Base-by-base conservation (phyloP, 2,797 vertebrate genomes). In the Acipenser oxyrinchus region DNA sequence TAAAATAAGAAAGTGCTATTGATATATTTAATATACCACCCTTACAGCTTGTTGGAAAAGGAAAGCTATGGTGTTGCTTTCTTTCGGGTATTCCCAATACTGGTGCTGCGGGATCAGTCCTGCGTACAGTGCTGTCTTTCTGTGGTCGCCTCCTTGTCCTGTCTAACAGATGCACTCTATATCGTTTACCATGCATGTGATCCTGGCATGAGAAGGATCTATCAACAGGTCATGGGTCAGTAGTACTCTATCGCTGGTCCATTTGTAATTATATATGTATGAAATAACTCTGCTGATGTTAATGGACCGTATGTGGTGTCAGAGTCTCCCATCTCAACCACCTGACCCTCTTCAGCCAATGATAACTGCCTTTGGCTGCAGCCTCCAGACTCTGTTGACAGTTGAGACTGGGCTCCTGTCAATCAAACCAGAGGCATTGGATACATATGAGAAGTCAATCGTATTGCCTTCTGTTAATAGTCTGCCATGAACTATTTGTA, bases 191-290 rank as follows among this genome's bases (percentile, higher is more conserved):
- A 66, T 49, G 69, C 70, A 64, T 69, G 71, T 70, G 72, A 70
- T 48, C 10, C 7, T 37, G 64, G 51, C 72, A 62, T 60, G 49
- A 15, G 49, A 10, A 6, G 15, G 1, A 66, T 68, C 71, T 51
- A 63, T 66, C 68, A 72, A 71, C 74, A 79, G 74, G 73, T 66
- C 51, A 53, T 66, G 53, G 67, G 55, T 52, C 37, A 52, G 8
- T 58, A 71, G 72, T 71, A 71, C 77, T 79, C 72, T 81, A 80
- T 72, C 81, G 72, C 71, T 81, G 76, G 85, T 77, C 75, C 77
- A 71, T 79, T 82, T 79, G 85, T 87, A 89, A 92, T 74, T 81
- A 81, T 87, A 88, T 87, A 87, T 75, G 37, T 37, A 37, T 37
- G 37, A 37, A 71, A 60, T 77, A 81, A 76, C 37, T 57, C 6